These are phyloP conservation scores for Drosophila tristis DNA, from an alignment of 1,140 invertebrate species.

Conservation along the genomic window DNA sequence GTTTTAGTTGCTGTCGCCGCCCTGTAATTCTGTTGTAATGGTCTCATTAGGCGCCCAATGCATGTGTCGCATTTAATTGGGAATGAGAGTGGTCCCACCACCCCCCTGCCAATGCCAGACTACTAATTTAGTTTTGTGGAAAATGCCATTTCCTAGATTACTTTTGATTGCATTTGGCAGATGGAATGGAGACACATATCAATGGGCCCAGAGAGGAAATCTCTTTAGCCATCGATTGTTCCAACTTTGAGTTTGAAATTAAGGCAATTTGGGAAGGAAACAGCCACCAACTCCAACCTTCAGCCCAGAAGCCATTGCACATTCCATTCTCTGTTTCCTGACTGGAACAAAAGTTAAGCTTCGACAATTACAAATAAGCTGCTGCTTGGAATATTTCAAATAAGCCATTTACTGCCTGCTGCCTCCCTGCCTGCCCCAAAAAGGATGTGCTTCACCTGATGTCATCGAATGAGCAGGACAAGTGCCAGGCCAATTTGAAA, in stretches of 20 bases:
- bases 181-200: conserved; percentile 1
- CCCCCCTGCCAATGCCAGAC: not conserved
- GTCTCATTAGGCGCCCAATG: conserved; percentile 53
- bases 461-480: conserved; percentile 29
- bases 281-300: too few species aligned
- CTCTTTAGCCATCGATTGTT: too few species aligned
- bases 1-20: conserved; percentile 41
- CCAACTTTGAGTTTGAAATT: too few species aligned
- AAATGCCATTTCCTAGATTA: conserved; percentile 30
- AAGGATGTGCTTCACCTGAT: conserved; percentile 62
- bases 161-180: conserved; percentile 17
- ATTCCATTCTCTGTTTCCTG: conserved; percentile 9
- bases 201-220: too few species aligned
- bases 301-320: too few species aligned
- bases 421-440: conserved; percentile 20
- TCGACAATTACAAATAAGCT: conserved; percentile 55
- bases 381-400: conserved; percentile 63
- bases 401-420: conserved; percentile 42
- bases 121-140: conserved; percentile 46
- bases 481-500: conserved; percentile 63
- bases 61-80: conserved; percentile 68
- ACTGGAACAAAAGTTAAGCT: conserved; percentile 36
- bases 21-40: conserved; percentile 67
- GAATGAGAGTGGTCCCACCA: not conserved
- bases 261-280: too few species aligned